Conservation (phyloP, 92 coral and sea anemone genomes). For the Epizoanthus fatuus region DNA sequence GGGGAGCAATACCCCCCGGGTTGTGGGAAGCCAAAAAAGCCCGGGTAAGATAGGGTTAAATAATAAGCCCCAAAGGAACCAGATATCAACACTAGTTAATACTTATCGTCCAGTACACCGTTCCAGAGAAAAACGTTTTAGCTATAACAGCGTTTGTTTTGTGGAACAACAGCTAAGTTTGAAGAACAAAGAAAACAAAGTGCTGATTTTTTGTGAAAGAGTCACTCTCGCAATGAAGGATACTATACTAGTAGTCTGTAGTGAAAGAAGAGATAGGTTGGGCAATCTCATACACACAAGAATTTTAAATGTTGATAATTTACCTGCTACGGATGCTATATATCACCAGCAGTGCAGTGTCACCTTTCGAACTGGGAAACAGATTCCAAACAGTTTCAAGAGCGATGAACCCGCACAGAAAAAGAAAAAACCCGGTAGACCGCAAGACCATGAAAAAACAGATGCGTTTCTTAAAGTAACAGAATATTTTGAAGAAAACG, state of each 20-base stretch:
- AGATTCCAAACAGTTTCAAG: too few species aligned
- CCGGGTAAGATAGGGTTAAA: too few species aligned
- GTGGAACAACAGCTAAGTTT: too few species aligned
- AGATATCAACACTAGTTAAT: too few species aligned
- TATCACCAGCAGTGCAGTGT: not conserved
- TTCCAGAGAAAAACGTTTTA: too few species aligned
- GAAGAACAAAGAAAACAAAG: too few species aligned
- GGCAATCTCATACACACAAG: not conserved
- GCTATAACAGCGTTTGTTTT: too few species aligned
- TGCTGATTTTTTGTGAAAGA: too few species aligned
- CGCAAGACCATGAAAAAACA: not conserved
- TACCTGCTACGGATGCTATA: not conserved
- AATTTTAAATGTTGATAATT: not conserved
- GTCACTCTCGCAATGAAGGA: not conserved
- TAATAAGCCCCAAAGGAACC: too few species aligned
- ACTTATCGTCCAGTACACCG: too few species aligned
- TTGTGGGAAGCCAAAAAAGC: too few species aligned
- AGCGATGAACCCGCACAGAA: not conserved
- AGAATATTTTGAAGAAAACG: slow-evolving; percentile 15
- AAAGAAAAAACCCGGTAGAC: slow-evolving; percentile 7
- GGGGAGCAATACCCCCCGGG: too few species aligned
- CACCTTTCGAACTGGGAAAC: not conserved
- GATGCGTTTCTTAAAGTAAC: slow-evolving; percentile 15
- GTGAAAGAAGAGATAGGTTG: not conserved
- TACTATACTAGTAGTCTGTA: not conserved